Percentiles rank a stretch among this genome's conserved stretches.
Evolutionary conservation across 2,113 vertebrate species (phyloP).

Genomic region (Piliocolobus tephrosceles): DNA sequence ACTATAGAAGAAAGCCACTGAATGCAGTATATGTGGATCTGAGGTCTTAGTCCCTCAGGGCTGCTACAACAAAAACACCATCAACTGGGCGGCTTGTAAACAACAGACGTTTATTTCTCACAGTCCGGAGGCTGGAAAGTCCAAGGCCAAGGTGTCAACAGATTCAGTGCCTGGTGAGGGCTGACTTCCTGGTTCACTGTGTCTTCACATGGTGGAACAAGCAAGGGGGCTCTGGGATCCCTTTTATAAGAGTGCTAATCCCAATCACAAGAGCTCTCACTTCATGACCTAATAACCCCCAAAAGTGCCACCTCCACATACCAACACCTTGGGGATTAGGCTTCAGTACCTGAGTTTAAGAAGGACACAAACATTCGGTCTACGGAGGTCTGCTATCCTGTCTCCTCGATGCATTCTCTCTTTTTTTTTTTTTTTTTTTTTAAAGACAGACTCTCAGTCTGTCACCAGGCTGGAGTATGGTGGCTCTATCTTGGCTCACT

Average conservation of each 20-base stretch:
- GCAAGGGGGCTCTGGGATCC: neutral
- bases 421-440: no score
- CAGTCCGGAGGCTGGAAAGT: no score
- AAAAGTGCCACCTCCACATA: no score
- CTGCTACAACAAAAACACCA: neutral
- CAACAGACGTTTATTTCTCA: neutral
- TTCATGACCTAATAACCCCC: no score
- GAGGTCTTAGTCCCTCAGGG: neutral
- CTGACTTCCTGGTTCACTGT: neutral
- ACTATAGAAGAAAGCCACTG: neutral
- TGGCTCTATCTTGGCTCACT: no score
- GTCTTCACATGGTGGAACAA: no score
- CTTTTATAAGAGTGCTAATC: neutral
- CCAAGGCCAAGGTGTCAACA: no score
- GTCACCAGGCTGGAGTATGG: no score
- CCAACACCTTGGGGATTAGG: neutral
- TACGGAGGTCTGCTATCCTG: rapidly evolving
- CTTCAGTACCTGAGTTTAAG: neutral
- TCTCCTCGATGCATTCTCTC: neutral
- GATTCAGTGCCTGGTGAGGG: neutral
- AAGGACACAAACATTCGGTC: rapidly evolving
- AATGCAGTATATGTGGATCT: rapidly evolving
- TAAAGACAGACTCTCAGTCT: no score
- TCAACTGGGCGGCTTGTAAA: neutral
- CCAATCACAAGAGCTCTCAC: no score